These are phyloP conservation scores for Opisthograptis luteolata DNA, from an alignment of 2,888 invertebrate species.

Conservation along the genomic window DNA sequence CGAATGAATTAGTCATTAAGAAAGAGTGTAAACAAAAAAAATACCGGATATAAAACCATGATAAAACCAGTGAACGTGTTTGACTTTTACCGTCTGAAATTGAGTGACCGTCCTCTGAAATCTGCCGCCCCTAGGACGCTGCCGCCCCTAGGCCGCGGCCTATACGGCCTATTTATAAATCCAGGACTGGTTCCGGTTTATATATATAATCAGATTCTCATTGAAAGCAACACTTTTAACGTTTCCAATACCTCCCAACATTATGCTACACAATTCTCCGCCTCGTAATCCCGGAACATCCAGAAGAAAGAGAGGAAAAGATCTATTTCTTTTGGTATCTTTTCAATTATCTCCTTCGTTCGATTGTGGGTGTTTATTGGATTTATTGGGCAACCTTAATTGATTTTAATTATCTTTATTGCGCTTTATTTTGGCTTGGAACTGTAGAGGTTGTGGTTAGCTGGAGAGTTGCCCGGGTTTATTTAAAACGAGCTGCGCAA, in stretches of 20 bases:
- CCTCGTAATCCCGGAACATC: conserved; percentile 5
- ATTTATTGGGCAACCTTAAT: conserved; percentile 34
- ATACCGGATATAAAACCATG: no score
- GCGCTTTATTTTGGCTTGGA: conserved; percentile 21
- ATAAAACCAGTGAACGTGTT: no score
- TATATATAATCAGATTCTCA: background rate
- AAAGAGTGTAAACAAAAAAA: no score
- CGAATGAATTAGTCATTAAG: no score
- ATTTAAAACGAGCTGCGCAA: background rate
- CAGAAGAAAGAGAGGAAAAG: conserved; percentile 37
- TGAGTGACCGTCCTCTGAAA: no score
- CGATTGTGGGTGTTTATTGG: conserved; percentile 52
- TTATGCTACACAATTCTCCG: conserved; percentile 4
- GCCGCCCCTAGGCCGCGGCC: no score
- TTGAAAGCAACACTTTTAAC: conserved; percentile 1
- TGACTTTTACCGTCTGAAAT: no score
- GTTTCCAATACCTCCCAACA: background rate
- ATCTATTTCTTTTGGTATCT: conserved; percentile 59
- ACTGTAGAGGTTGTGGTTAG: background rate
- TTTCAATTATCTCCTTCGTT: conserved; percentile 65
- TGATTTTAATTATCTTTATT: conserved; percentile 38
- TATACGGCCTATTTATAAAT: no score
- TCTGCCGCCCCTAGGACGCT: no score
- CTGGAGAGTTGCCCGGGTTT: background rate
- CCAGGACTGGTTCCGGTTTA: no score